Conservation (phyloP, 2,113 vertebrate genomes). For the Circaetus gallicus region DNA sequence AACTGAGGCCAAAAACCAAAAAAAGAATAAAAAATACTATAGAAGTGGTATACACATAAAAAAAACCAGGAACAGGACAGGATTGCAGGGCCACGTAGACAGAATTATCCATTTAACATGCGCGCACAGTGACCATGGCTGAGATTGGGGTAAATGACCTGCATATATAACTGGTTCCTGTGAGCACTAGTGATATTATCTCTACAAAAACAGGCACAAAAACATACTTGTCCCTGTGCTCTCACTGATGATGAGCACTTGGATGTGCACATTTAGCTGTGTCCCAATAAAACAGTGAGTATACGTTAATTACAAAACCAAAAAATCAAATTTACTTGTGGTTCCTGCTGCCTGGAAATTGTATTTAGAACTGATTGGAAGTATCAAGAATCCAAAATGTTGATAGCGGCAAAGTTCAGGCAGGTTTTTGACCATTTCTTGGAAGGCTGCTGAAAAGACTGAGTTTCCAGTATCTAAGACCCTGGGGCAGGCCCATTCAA, state of each 20-base stretch:
- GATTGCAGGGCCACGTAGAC: not conserved
- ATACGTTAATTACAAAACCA: not conserved
- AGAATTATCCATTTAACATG: not conserved
- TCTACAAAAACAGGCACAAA: not conserved
- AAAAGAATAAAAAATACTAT: fast-evolving
- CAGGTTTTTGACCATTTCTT: not conserved
- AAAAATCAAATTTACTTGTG: not conserved
- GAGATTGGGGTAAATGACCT: not conserved
- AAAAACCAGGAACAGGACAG: fast-evolving
- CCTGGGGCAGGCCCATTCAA: not conserved
- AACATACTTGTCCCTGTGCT: fast-evolving
- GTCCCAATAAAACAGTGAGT: not conserved
- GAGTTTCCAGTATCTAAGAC: not conserved
- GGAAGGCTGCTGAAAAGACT: not conserved
- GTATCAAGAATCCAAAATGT: not conserved
- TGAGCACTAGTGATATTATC: not conserved
- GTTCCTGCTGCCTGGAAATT: not conserved
- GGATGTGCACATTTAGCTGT: not conserved
- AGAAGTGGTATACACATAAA: not conserved
- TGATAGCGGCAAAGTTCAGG: not conserved
- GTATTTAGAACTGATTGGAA: not conserved
- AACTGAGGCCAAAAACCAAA: not conserved
- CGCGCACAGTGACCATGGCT: fast-evolving
- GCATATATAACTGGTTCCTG: not conserved
- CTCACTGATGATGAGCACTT: not conserved